Conservation (phyloP, 2,888 invertebrate genomes). For the Lissonota sp. region DNA sequence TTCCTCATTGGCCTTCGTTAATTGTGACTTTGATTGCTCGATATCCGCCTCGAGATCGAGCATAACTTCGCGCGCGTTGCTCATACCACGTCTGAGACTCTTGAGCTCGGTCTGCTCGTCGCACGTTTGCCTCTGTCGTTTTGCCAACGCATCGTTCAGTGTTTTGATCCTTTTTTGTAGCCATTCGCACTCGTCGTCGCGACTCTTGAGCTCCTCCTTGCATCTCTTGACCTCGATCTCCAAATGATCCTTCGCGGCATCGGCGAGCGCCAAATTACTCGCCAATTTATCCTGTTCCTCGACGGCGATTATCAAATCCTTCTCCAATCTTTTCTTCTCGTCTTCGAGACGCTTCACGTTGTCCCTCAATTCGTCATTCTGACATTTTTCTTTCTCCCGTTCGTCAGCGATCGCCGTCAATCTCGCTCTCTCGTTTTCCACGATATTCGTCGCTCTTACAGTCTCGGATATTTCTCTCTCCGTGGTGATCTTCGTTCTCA, state of each 20-base stretch:
- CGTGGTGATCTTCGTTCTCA: slow-evolving; percentile 67
- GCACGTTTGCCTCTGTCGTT: slow-evolving; percentile 73
- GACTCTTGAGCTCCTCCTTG: slow-evolving; percentile 84
- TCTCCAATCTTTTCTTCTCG: slow-evolving; percentile 84
- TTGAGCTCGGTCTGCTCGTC: slow-evolving; percentile 74
- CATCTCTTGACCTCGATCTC: slow-evolving; percentile 84
- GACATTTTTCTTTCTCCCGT: slow-evolving; percentile 72
- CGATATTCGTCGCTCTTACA: slow-evolving; percentile 28
- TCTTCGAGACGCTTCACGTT: slow-evolving; percentile 84
- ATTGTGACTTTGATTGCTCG: slow-evolving; percentile 73
- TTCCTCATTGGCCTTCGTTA: slow-evolving; percentile 71
- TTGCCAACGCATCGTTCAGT: slow-evolving; percentile 76
- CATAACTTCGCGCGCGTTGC: slow-evolving; percentile 75
- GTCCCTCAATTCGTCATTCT: slow-evolving; percentile 82
- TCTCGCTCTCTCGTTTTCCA: slow-evolving; percentile 72
- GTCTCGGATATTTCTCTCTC: slow-evolving; percentile 39
- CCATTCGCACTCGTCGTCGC: slow-evolving; percentile 85
- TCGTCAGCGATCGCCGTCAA: slow-evolving; percentile 71
- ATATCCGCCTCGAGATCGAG: slow-evolving; percentile 76
- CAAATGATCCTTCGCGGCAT: slow-evolving; percentile 84
- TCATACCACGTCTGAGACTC: slow-evolving; percentile 73
- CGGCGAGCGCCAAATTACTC: slow-evolving; percentile 75
- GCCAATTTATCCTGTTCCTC: slow-evolving; percentile 83
- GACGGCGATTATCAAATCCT: slow-evolving; percentile 84
- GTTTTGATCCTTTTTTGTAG: slow-evolving; percentile 85